Evolutionary conservation across 2,888 invertebrate genomes (phyloP), one percentile per base, ranked within the genome.

Genomic region (Schizotus pectinicornis): DNA sequence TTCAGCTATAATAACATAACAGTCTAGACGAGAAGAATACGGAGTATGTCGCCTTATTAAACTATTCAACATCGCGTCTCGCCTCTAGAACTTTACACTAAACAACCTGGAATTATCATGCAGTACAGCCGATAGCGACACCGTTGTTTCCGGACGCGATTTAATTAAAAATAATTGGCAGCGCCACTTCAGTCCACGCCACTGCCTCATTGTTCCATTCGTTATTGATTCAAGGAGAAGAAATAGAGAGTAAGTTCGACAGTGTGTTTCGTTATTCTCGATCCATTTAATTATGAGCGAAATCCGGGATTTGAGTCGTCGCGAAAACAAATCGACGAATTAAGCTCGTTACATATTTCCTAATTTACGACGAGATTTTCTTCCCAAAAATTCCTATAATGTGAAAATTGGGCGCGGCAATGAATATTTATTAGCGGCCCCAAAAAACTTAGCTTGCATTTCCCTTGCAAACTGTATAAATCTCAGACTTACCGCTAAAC

Each of bases 381-480:
- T 30, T 36, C 30, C 51, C 42, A 51, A 51, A 51, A 50, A 33
- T 50, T 13, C 38, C 9, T 45, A 45, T 45, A 53, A 53, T 53
- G 53, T 45, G 53, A 53, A 46, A 53, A 45, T 46, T 38, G 53
- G 32, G 33, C 41, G 30, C 13, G 5, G 33, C n/a, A 52, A 58
- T 58, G 42, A 53, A 53, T 58, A 58, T 53, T 48, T 58, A 58
- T 48, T 53, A 58, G 48, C 36, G 5, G 45, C 43, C 30, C 33
- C 39, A 45, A 50, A 51, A 59, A 51, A 58, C 48, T 53, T 58
- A 52, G 47, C 51, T 46, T 55, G 50, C 55, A 59, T 59, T 59
- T 59, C 51, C 50, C 51, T 50, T 55, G 48, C 42, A 59, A 59
- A 59, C 54, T 55, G 36, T 59, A 55, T 59, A 59, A 59, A 59